Evolutionary conservation across 2,888 invertebrate genomes (phyloP).

Genomic region (Metellina segmentata): DNA sequence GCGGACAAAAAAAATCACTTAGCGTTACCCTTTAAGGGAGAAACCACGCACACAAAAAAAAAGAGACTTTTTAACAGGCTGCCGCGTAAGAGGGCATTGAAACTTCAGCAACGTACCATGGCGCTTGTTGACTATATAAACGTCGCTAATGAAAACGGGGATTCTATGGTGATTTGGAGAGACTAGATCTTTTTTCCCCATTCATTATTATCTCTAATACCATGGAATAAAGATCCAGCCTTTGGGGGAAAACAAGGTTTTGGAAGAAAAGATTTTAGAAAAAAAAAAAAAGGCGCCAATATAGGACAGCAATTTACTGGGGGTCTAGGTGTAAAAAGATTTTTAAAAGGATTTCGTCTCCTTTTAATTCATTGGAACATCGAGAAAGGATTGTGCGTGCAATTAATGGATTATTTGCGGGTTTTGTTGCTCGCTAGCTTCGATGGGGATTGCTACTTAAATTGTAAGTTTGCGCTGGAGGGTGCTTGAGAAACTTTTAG

Average conservation of each 20-base stretch:
- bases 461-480: neutral
- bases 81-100: neutral
- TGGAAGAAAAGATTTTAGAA: neutral
- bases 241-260: neutral
- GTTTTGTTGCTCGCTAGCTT: neutral
- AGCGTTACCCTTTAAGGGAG: slow-evolving; percentile 39
- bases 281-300: neutral
- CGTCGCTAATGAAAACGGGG: slow-evolving; percentile 46
- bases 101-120: slow-evolving; percentile 10
- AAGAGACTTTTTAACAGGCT: slow-evolving; percentile 33
- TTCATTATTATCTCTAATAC: neutral
- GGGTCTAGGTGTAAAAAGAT: neutral
- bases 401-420: neutral
- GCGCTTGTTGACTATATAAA: slow-evolving; percentile 45
- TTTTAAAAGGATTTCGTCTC: neutral
- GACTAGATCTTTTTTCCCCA: neutral
- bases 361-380: neutral
- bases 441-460: neutral
- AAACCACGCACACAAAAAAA: slow-evolving; percentile 24
- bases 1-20: slow-evolving; percentile 37
- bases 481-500: neutral
- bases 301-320: neutral
- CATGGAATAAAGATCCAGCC: neutral
- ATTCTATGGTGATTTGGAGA: slow-evolving; percentile 19
- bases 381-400: neutral